Percentiles rank a stretch among this genome's conserved stretches.
Conservation (phyloP, 2,797 vertebrate species). For the Phylloscopus collybita region DNA sequence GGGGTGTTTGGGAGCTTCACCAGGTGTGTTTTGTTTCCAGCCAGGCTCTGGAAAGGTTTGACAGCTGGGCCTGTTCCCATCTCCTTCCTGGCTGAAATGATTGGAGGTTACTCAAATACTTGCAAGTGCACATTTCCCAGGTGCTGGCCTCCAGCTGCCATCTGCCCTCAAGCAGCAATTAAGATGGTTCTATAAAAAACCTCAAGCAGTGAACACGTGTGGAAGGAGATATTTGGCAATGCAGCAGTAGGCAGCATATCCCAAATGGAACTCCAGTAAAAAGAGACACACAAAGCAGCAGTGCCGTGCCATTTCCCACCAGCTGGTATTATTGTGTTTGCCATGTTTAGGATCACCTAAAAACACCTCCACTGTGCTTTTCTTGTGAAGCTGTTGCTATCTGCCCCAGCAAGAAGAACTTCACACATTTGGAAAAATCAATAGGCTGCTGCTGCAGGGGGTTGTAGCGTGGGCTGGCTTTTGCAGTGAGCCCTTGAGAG, state of each 20-base stretch:
- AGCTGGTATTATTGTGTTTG: background rate
- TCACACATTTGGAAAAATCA: background rate
- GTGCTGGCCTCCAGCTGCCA: background rate
- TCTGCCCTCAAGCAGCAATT: background rate
- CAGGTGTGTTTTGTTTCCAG: background rate
- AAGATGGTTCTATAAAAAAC: background rate
- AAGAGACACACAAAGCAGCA: background rate
- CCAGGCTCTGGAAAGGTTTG: background rate
- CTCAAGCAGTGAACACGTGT: fast-evolving
- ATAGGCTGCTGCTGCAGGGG: background rate
- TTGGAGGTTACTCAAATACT: background rate
- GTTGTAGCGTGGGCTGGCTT: background rate
- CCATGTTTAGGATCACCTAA: background rate
- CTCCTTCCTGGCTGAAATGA: background rate
- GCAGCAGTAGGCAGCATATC: fast-evolving
- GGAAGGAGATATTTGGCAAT: background rate
- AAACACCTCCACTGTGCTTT: background rate
- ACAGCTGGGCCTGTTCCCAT: background rate
- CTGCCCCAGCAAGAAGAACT: background rate
- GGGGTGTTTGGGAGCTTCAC: background rate
- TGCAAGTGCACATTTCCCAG: background rate
- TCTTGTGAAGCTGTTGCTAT: background rate
- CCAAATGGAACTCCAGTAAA: background rate
- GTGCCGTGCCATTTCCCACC: background rate
- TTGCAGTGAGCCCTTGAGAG: background rate